Base-by-base conservation (phyloP, 2,888 invertebrate genomes). In the Megaustenia siamemsis region DNA sequence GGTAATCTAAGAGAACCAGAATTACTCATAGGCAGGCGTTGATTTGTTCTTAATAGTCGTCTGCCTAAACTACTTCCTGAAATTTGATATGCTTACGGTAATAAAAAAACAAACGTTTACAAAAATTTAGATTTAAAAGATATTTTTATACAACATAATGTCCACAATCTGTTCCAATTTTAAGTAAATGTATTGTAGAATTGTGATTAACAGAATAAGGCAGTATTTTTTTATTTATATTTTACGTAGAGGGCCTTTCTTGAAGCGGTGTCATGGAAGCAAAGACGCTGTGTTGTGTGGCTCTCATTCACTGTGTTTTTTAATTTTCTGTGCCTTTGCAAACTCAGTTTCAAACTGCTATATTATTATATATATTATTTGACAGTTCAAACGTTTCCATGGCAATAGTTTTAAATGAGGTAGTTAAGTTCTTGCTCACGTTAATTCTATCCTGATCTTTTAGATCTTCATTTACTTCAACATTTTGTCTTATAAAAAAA, bases 21-120 rank as follows among this genome's bases (percentile, higher is more conserved):
- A 79, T 83, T 85, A 80, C 69, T 86, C 71, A 75, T 68, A 86
- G 85, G 82, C 85, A 86, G 84, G 83, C 83, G 86, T 83, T 49
- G 82, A 8, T 76, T 40, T 66, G n/a, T 76, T 76, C 3, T 35
- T 60, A 6, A 38, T 10, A 28, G 32, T 66, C n/a, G 12, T 5
- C 18, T n/a, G 3, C 38, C 1, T 1, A 69, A 69, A 43, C 56
- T 6, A 79, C 79, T 79, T 79, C 79, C 79, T 45, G 35, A 24
- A 68, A 35, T 49, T 60, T 28, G 38, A 60, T 38, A 18, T 68
- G 35, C 5, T 76, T 76, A 45, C 43, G 15, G 24, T 43, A 43
- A 40, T 28, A 71, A 45, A 6, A 71, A 71, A 24, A 28, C 32
- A 35, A 1, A 24, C 4, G 6, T 4, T 60, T 60, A 60, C 60